Percentiles rank a stretch among this genome's conserved stretches.
These are phyloP conservation scores for Nibea albiflora DNA, from an alignment of 2,113 vertebrate species.

Conservation along the genomic window DNA sequence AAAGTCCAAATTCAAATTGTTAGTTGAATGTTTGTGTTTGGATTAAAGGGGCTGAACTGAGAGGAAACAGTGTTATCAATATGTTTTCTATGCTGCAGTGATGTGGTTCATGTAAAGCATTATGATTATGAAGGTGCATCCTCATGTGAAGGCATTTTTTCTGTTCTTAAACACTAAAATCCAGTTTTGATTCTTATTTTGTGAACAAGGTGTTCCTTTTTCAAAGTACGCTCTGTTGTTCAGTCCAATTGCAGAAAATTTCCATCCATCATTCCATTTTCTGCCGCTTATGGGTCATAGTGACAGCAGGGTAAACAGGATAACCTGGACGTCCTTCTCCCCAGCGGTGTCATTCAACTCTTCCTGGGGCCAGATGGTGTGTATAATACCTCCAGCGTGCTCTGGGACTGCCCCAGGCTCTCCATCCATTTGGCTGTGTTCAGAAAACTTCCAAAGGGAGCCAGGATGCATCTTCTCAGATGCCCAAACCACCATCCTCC, in stretches of 20 bases:
- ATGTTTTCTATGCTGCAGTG: too few relatives aligned
- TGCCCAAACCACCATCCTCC: too few relatives aligned
- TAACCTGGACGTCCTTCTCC: too few relatives aligned
- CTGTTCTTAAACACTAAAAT: not conserved
- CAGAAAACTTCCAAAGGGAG: too few relatives aligned
- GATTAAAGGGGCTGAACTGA: not conserved
- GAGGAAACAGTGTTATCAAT: not conserved
- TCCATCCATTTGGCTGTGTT: too few relatives aligned
- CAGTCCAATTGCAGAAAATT: too few relatives aligned
- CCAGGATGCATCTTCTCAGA: too few relatives aligned
- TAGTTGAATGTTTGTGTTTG: not conserved
- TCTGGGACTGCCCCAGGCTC: not conserved
- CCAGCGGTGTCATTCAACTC: too few relatives aligned
- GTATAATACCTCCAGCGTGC: not conserved
- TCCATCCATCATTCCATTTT: not conserved
- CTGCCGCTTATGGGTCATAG: not conserved
- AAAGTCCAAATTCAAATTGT: not conserved
- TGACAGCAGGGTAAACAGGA: too few relatives aligned
- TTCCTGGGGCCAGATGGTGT: not conserved
- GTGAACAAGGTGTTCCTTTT: not conserved
- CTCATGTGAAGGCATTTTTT: not conserved
- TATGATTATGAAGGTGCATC: not conserved
- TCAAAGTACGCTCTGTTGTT: not conserved
- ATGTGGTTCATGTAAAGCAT: not conserved
- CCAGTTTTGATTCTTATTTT: not conserved